A percentile compares a stretch with the other conserved stretches of the same genome.
Conservation (phyloP, 2,888 invertebrate species). For the Hydraecia micacea region DNA sequence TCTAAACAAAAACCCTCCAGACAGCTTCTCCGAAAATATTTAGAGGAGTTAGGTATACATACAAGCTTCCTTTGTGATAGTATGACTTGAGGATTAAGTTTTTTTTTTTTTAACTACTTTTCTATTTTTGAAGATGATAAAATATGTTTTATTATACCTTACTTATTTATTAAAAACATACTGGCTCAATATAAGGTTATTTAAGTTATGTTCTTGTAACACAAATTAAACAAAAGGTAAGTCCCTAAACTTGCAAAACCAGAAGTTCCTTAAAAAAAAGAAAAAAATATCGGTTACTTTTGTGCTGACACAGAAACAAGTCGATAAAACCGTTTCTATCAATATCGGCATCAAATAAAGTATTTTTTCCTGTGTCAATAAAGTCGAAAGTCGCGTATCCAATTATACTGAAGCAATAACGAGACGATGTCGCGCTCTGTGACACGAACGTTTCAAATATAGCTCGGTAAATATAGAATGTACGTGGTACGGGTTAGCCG, state of each 20-base stretch:
- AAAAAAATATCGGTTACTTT: slow-evolving; percentile 1
- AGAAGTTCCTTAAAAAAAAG: neutral
- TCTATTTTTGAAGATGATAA: neutral
- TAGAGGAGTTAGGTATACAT: neutral
- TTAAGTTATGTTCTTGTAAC: neutral
- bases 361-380: slow-evolving; percentile 62
- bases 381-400: slow-evolving; percentile 70
- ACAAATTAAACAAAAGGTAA: neutral
- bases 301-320: slow-evolving; percentile 19
- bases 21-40: slow-evolving; percentile 31
- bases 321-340: slow-evolving; percentile 27
- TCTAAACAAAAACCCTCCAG: slow-evolving; percentile 18
- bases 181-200: neutral
- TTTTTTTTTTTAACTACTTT: neutral
- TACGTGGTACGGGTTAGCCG: slow-evolving; percentile 76
- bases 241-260: neutral
- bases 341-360: slow-evolving; percentile 48
- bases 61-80: neutral
- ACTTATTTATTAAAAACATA: neutral
- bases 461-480: slow-evolving; percentile 83
- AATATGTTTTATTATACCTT: neutral
- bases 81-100: neutral
- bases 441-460: slow-evolving; percentile 85
- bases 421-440: slow-evolving; percentile 83
- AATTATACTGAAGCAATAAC: slow-evolving; percentile 67